Percentiles rank a stretch among this genome's conserved stretches.
Evolutionary conservation across 2,797 vertebrate genomes (phyloP).

Genomic region (Chelon auratus): DNA sequence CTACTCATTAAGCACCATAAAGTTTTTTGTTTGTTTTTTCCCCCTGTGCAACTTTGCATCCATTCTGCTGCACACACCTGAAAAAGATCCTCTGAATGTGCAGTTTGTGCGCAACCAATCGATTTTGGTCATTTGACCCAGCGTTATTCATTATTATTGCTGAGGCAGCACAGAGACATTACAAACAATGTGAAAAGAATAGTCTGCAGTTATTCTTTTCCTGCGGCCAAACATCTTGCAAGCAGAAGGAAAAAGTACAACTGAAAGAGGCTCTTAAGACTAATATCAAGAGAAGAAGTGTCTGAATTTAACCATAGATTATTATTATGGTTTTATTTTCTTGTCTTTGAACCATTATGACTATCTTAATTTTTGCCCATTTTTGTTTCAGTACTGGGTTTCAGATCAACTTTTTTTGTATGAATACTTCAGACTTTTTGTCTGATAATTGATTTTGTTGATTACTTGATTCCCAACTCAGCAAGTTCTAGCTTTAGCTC

Average conservation of each 20-base stretch:
- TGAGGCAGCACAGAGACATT: slow-evolving; percentile 26
- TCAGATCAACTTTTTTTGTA: not conserved
- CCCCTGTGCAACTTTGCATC: slow-evolving; percentile 11
- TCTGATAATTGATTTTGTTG: not conserved
- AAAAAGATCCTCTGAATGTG: slow-evolving; percentile 28
- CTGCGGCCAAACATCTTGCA: slow-evolving; percentile 8
- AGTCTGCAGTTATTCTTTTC: not conserved
- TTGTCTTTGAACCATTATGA: not conserved
- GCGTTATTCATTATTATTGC: slow-evolving; percentile 23
- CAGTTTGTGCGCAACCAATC: slow-evolving; percentile 8
- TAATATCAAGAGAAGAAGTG: not conserved
- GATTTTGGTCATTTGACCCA: not conserved
- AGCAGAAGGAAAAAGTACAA: not conserved
- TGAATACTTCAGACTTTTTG: too few species aligned
- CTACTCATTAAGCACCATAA: slow-evolving; percentile 1
- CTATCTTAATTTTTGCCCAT: not conserved
- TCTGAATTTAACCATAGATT: not conserved
- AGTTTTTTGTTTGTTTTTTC: slow-evolving; percentile 8
- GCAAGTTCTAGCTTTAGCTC: not conserved
- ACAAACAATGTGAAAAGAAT: slow-evolving; percentile 15
- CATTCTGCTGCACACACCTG: slow-evolving; percentile 18
- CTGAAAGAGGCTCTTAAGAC: not conserved
- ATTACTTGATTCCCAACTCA: not conserved
- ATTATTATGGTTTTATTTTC: not conserved
- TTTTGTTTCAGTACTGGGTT: not conserved